A percentile compares a stretch with the other conserved stretches of the same genome.
phyloP scores from a whole-genome alignment of 2,888 invertebrate genomes.

The Amorpha juglandis region DNA sequence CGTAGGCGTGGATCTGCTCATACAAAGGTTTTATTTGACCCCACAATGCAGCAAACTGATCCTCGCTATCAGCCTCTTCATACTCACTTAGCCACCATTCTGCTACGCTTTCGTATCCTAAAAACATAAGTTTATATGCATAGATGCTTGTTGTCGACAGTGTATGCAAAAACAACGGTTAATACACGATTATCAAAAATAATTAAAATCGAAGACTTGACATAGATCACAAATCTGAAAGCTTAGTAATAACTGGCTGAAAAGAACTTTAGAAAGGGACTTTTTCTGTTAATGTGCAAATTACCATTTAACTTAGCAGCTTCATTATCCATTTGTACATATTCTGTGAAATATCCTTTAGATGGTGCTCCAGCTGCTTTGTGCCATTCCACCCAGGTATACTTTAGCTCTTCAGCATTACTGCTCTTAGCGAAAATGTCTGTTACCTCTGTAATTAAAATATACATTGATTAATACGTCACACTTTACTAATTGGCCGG shows the following conservation, averaged over 20 bases:
- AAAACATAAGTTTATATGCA: too few species aligned
- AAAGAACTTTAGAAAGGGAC: too few species aligned
- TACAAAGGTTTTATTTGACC: slow-evolving; percentile 92
- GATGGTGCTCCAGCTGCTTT: slow-evolving; percentile 88
- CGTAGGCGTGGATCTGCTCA: slow-evolving; percentile 92
- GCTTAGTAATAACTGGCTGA: too few species aligned
- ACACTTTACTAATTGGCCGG: not conserved
- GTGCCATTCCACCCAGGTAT: slow-evolving; percentile 93
- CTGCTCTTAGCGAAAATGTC: slow-evolving; percentile 87
- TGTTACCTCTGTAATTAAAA: slow-evolving; percentile 84
- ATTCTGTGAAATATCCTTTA: slow-evolving; percentile 85
- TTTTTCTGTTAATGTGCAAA: slow-evolving; percentile 22
- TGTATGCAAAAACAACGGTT: not conserved
- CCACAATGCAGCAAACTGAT: slow-evolving; percentile 88
- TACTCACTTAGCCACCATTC: slow-evolving; percentile 89
- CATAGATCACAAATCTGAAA: too few species aligned
- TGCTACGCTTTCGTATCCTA: slow-evolving; percentile 88
- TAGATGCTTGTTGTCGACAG: too few species aligned
- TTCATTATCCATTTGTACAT: slow-evolving; percentile 87
- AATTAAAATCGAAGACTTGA: too few species aligned
- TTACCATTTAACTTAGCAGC: slow-evolving; percentile 89
- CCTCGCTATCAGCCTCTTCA: slow-evolving; percentile 87
- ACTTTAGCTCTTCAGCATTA: slow-evolving; percentile 90
- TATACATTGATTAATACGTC: not conserved
- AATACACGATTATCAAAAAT: too few species aligned